A percentile compares a stretch with the other conserved stretches of the same genome.
phyloP scores from a whole-genome alignment of 2,888 invertebrate species.

The Actias luna region DNA sequence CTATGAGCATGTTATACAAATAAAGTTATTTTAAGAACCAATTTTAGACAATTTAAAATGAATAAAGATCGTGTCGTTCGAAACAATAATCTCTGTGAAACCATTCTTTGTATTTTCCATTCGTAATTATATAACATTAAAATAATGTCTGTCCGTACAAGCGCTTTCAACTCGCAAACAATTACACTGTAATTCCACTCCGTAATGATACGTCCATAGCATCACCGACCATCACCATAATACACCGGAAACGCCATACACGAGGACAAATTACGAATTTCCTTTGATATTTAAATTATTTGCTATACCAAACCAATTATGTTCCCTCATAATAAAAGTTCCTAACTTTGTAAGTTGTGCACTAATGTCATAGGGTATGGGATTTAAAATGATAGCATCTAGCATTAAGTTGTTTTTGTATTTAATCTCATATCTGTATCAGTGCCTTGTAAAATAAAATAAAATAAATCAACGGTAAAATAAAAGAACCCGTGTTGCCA shows the following conservation, averaged over 20 bases:
- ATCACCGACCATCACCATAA: slow-evolving; percentile 8
- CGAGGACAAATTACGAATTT: slow-evolving; percentile 8
- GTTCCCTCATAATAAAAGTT: too few species aligned
- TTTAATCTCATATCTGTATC: too few species aligned
- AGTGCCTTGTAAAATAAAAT: too few species aligned
- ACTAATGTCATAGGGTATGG: too few species aligned
- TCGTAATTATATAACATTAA: not conserved
- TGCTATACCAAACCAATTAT: not conserved
- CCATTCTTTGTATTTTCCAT: not conserved
- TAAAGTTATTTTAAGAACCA: too few species aligned
- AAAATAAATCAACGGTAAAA: too few species aligned
- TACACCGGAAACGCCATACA: slow-evolving; percentile 4
- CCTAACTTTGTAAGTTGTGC: too few species aligned
- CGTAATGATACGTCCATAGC: slow-evolving; percentile 8
- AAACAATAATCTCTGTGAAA: not conserved
- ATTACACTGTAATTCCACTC: not conserved
- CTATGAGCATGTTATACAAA: too few species aligned
- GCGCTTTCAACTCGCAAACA: not conserved
- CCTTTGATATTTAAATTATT: slow-evolving; percentile 1
- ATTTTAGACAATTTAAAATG: too few species aligned
- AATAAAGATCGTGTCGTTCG: not conserved
- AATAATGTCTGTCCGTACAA: not conserved
- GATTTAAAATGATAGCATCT: too few species aligned
- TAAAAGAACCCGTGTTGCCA: too few species aligned
- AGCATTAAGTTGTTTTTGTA: too few species aligned